Conservation (phyloP, 2,888 invertebrate species). For the Netelia melanura region DNA sequence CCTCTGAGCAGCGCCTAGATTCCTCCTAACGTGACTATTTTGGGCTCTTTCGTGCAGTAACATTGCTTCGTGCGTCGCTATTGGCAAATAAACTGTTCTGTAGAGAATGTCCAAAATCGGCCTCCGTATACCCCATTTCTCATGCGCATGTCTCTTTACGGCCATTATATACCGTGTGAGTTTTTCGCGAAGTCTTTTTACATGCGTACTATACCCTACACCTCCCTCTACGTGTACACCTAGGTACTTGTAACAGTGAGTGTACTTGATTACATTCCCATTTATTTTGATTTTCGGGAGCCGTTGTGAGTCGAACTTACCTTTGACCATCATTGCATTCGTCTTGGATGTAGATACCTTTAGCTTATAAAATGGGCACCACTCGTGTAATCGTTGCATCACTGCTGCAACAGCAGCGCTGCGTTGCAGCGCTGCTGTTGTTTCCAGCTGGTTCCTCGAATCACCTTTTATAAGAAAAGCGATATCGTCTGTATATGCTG, state of each 20-base stretch:
- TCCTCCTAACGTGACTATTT: not conserved
- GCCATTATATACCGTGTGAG: not conserved
- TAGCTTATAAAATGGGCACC: conserved; percentile 43
- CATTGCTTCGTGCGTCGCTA: conserved; percentile 55
- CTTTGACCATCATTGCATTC: conserved; percentile 46
- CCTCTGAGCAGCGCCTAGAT: conserved; percentile 9
- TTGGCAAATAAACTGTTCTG: conserved; percentile 52
- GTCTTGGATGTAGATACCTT: conserved; percentile 31
- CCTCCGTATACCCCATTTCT: conserved; percentile 59
- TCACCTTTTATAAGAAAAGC: conserved; percentile 39
- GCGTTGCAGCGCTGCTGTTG: not conserved
- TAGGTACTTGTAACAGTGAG: conserved; percentile 27
- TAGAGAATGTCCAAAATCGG: conserved; percentile 51
- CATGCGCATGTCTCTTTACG: conserved; percentile 42
- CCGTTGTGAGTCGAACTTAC: not conserved
- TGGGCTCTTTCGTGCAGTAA: conserved; percentile 49
- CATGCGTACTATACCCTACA: conserved; percentile 37
- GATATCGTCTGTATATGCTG: conserved; percentile 58
- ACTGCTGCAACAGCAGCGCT: no score
- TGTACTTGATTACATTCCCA: not conserved
- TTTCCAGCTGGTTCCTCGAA: conserved; percentile 32
- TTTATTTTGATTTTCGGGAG: not conserved
- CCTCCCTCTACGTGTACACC: conserved; percentile 46
- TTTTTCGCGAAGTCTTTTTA: not conserved
- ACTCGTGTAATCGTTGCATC: not conserved